A percentile compares a stretch with the other conserved stretches of the same genome.
Evolutionary conservation across 92 coral and sea anemone genomes (phyloP).

Genomic region (Plumapathes pennacea): DNA sequence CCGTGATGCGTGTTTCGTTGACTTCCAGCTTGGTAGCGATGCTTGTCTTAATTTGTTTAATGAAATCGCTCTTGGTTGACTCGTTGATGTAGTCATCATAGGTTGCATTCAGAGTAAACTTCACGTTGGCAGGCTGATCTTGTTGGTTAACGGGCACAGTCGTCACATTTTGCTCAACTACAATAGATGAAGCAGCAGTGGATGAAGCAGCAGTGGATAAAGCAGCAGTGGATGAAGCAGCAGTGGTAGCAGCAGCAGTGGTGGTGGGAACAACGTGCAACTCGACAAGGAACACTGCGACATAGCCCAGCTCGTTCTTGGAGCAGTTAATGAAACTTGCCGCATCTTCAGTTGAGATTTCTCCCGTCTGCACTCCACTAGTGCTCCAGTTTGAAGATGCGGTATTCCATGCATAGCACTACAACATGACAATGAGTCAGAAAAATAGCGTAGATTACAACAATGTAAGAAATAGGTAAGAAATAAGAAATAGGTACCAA

Average conservation of each 20-base stretch:
- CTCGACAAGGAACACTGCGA: slow-evolving; percentile 60
- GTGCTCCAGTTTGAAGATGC: slow-evolving; percentile 52
- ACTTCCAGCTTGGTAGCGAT: slow-evolving; percentile 46
- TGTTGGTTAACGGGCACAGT: slow-evolving; percentile 3
- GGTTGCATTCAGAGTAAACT: slow-evolving; percentile 35
- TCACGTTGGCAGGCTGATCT: slow-evolving; percentile 8
- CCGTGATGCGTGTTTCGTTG: slow-evolving; percentile 36
- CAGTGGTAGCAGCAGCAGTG: slow-evolving; percentile 4
- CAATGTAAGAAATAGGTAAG: no score
- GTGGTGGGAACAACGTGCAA: slow-evolving; percentile 41
- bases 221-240: slow-evolving; percentile 3
- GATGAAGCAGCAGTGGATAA: background rate
- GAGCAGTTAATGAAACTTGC: slow-evolving; percentile 40
- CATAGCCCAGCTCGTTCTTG: slow-evolving; percentile 45
- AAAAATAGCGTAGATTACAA: no score
- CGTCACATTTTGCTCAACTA: background rate
- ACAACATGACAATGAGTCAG: no score
- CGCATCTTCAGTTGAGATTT: slow-evolving; percentile 2
- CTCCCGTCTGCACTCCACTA: slow-evolving; percentile 38
- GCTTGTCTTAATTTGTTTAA: background rate
- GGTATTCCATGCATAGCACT: slow-evolving; percentile 82
- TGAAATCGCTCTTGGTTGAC: slow-evolving; percentile 28
- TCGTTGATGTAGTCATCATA: slow-evolving; percentile 34
- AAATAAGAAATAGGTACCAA: no score
- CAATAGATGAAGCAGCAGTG: background rate